Conservation (phyloP, 2,888 invertebrate genomes). For the Phalangium opilio region DNA sequence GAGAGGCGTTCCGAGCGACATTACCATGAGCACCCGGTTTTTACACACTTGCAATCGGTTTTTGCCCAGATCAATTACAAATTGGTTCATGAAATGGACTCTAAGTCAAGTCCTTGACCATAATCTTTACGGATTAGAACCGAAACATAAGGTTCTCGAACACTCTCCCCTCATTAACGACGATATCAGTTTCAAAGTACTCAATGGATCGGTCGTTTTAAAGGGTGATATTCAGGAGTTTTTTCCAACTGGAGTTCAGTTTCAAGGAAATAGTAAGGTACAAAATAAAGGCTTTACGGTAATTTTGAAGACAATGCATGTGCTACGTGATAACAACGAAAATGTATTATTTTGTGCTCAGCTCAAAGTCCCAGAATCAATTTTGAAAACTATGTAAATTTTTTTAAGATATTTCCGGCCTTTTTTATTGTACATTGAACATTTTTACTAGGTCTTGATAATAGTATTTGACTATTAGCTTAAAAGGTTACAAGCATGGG, state of each 20-base stretch:
- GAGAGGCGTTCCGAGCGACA: conserved; percentile 30
- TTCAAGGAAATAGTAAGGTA: conserved; percentile 22
- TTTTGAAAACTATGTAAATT: too few relatives aligned
- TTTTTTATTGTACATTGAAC: too few relatives aligned
- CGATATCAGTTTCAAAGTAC: conserved; percentile 33
- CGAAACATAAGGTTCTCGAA: conserved; percentile 26
- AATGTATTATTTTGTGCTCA: too few relatives aligned
- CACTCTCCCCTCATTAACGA: conserved; percentile 30
- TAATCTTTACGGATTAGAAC: conserved; percentile 29
- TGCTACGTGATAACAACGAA: too few relatives aligned
- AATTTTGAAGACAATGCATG: too few relatives aligned
- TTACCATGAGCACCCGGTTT: conserved; percentile 7
- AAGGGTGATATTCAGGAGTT: conserved; percentile 27
- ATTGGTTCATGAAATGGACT: conserved; percentile 17
- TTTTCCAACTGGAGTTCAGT: conserved; percentile 23
- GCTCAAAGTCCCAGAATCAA: too few relatives aligned
- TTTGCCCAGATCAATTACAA: conserved; percentile 22
- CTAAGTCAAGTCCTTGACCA: conserved; percentile 23
- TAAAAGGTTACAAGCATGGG: too few relatives aligned
- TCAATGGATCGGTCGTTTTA: conserved; percentile 27
- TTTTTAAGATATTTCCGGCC: too few relatives aligned
- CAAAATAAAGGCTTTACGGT: too few relatives aligned
- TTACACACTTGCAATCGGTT: conserved; percentile 4
- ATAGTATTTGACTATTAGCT: too few relatives aligned
- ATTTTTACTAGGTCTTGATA: too few relatives aligned